Base-by-base conservation (phyloP, 2,113 vertebrate genomes). In the Istiophorus platypterus region DNA sequence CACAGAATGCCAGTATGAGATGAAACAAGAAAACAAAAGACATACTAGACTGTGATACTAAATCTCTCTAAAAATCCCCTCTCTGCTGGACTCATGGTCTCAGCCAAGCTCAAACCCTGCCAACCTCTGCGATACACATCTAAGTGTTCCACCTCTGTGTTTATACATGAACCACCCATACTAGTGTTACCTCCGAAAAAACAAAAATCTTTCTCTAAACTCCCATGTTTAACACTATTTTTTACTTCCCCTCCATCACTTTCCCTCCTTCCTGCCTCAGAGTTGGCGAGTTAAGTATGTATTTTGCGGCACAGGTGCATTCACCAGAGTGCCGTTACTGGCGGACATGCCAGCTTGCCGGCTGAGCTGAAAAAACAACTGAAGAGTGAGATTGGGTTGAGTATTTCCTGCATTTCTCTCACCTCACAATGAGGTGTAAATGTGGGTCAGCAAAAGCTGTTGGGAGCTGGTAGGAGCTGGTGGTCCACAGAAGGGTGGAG, bases 351-450 rank as follows among this genome's bases (percentile, higher is more conserved):
- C 82, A 68, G 73, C 37, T 64, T 42, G 64, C 67, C 2, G 20
- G 57, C 47, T 31, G 42, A 51, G 52, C 79, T 89, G 65, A 80
- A 75, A 75, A 87, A 87, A 90, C 49, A 87, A 75, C 58, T 34
- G 42, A 31, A 47, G 70, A 68, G 42, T 11, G 73, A 84, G 64
- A 80, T 41, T 65, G 80, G 80, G 73, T 26, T 66, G 85, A 76
- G 71, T n/a, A 39, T 85, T 91, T 89, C 90, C 88, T 93, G 81
- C 61, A 67, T 88, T 90, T 85, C 78, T 82, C 49, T 80, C 76
- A 72, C 80, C 66, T 85, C 82, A 81, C 85, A 88, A 90, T 85
- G 85, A 89, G 76, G 82, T 87, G 73, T 29, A 64, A 91, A 85
- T 68, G 59, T 81, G 61, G 71, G 52, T 59, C 62, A 67, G 67